Conservation (phyloP, 2,797 vertebrate species). For the Delichon dasypus region DNA sequence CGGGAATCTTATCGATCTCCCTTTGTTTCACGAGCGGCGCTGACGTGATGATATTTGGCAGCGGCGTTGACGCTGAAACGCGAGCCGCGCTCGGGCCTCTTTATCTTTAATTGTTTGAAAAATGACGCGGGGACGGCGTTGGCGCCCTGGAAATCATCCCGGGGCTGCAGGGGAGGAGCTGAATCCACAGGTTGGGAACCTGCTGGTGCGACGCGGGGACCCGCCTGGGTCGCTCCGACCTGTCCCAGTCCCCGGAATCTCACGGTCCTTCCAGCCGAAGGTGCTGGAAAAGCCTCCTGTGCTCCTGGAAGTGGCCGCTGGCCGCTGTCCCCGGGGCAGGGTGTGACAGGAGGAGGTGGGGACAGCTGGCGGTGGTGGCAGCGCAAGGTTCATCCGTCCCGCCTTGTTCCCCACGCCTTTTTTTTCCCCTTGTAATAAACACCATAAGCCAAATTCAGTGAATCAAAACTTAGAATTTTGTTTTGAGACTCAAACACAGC, state of each 20-base stretch:
- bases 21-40: not conserved
- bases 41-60: constrained; percentile 49
- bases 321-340: not conserved
- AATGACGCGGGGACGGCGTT: not conserved
- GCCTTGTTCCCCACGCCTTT: not conserved
- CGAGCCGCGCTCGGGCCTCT: not conserved
- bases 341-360: not conserved
- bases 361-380: not conserved
- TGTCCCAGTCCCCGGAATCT: rapidly evolving
- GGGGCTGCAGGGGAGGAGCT: not conserved
- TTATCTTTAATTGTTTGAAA: constrained; percentile 33
- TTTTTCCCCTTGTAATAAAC: too few relatives aligned
- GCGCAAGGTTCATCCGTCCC: rapidly evolving
- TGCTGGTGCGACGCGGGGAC: rapidly evolving
- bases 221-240: rapidly evolving
- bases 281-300: not conserved
- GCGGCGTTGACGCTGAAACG: constrained; percentile 49
- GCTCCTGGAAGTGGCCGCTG: rapidly evolving
- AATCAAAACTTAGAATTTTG: too few relatives aligned
- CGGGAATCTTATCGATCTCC: not conserved
- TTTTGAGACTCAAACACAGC: too few relatives aligned
- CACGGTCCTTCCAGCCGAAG: not conserved
- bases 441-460: too few relatives aligned
- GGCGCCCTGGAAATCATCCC: not conserved
- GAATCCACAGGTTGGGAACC: not conserved